A percentile compares a stretch with the other conserved stretches of the same genome.
These are phyloP conservation scores for Hippolais icterina DNA, from an alignment of 2,113 vertebrate species.

Conservation along the genomic window DNA sequence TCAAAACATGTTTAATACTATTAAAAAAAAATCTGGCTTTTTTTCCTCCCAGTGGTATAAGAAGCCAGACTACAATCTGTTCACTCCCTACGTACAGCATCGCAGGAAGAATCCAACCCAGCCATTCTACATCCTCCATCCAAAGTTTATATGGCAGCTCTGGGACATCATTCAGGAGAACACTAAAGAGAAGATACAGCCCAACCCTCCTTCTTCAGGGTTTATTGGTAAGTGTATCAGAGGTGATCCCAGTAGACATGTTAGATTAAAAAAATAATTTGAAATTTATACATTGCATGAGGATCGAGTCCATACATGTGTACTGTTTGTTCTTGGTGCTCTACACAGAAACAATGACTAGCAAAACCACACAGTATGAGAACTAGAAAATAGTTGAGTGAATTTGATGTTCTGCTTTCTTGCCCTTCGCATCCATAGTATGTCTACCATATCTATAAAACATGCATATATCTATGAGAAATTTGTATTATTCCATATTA, in stretches of 20 bases:
- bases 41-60: conserved; percentile 86
- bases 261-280: neutral
- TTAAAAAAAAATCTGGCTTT: neutral
- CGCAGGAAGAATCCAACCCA: conserved; percentile 86
- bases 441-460: neutral
- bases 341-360: neutral
- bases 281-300: neutral
- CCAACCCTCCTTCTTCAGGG: conserved; percentile 96
- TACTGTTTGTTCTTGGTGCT: neutral
- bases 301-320: neutral
- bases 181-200: conserved; percentile 95
- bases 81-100: conserved; percentile 88
- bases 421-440: neutral
- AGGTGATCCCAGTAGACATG: neutral
- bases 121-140: conserved; percentile 96
- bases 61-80: conserved; percentile 96
- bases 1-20: neutral
- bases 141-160: conserved; percentile 93
- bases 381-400: neutral
- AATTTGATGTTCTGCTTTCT: neutral
- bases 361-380: neutral
- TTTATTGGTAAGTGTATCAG: conserved; percentile 87
- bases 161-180: conserved; percentile 98
- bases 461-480: neutral
- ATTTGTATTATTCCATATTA: neutral